A percentile compares a stretch with the other conserved stretches of the same genome.
Conservation (phyloP, 1,140 invertebrate genomes). For the Atta texana region DNA sequence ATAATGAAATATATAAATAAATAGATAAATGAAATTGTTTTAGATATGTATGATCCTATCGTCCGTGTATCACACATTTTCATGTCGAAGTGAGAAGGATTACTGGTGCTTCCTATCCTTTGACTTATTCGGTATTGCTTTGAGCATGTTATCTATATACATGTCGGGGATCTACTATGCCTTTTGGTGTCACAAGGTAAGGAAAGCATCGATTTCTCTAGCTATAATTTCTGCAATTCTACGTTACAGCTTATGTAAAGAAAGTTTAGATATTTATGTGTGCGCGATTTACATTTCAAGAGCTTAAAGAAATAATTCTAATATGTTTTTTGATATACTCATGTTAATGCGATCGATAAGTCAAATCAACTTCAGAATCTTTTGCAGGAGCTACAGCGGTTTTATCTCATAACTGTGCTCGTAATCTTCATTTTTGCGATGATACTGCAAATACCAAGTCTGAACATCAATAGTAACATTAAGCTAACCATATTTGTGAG, state of each 20-base stretch:
- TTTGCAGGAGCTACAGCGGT: constrained; percentile 91
- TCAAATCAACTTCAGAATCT: not conserved
- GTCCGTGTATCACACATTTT: constrained; percentile 97
- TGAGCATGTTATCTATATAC: constrained; percentile 97
- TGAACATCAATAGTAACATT: constrained; percentile 90
- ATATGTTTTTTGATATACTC: not conserved
- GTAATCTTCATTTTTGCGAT: constrained; percentile 93
- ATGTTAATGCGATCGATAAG: not conserved
- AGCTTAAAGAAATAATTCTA: not conserved
- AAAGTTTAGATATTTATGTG: constrained; percentile 4
- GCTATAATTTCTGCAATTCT: not conserved
- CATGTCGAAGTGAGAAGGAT: constrained; percentile 95
- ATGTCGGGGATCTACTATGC: constrained; percentile 98
- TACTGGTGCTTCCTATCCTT: constrained; percentile 95
- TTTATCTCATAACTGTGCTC: constrained; percentile 94
- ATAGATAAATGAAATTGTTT: constrained; percentile 70
- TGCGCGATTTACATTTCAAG: not conserved
- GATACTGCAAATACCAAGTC: constrained; percentile 91
- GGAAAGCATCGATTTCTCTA: constrained; percentile 56
- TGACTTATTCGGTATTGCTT: constrained; percentile 96
- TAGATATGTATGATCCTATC: constrained; percentile 97
- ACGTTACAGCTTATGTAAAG: not conserved
- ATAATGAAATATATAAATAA: not conserved
- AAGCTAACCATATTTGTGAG: constrained; percentile 93
- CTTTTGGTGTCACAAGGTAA: constrained; percentile 97